Evolutionary conservation across 2,888 invertebrate genomes (phyloP).

Genomic region (Aphodius sticticus): DNA sequence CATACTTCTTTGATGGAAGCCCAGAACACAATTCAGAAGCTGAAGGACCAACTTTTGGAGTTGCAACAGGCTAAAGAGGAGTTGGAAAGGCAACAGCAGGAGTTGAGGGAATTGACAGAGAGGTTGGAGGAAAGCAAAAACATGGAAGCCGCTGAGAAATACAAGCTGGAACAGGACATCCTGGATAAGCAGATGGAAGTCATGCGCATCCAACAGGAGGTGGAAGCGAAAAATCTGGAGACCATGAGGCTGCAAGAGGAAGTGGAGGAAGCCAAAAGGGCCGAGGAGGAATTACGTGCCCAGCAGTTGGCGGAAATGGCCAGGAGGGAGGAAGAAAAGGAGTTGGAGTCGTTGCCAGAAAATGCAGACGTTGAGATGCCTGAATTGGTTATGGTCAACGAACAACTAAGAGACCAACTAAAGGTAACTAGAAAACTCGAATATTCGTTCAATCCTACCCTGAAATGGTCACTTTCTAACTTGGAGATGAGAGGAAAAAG

Average conservation of each 20-base stretch:
- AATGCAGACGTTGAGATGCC: conserved; percentile 52
- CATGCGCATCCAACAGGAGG: conserved; percentile 51
- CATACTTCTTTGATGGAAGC: conserved; percentile 76
- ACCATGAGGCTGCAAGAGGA: conserved; percentile 53
- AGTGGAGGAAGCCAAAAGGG: conserved; percentile 51
- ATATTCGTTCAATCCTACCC: not conserved
- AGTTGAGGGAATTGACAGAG: conserved; percentile 87
- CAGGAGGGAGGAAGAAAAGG: conserved; percentile 42
- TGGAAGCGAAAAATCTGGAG: conserved; percentile 53
- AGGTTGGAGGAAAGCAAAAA: conserved; percentile 90
- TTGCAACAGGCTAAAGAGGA: conserved; percentile 90
- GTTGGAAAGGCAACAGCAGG: conserved; percentile 83
- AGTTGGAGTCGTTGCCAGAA: conserved; percentile 50
- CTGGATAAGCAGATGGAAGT: conserved; percentile 73
- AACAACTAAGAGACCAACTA: conserved; percentile 54
- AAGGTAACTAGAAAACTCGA: conserved; percentile 45
- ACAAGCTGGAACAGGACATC: conserved; percentile 88
- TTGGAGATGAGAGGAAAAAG: no score
- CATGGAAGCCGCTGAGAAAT: conserved; percentile 84
- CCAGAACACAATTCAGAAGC: conserved; percentile 80
- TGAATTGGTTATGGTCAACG: conserved; percentile 52
- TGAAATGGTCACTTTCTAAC: no score
- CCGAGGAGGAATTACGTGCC: conserved; percentile 49
- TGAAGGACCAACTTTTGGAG: conserved; percentile 89
- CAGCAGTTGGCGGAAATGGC: conserved; percentile 47